Evolutionary conservation across 2,113 vertebrate species (phyloP).

Genomic region (Sturnus vulgaris): DNA sequence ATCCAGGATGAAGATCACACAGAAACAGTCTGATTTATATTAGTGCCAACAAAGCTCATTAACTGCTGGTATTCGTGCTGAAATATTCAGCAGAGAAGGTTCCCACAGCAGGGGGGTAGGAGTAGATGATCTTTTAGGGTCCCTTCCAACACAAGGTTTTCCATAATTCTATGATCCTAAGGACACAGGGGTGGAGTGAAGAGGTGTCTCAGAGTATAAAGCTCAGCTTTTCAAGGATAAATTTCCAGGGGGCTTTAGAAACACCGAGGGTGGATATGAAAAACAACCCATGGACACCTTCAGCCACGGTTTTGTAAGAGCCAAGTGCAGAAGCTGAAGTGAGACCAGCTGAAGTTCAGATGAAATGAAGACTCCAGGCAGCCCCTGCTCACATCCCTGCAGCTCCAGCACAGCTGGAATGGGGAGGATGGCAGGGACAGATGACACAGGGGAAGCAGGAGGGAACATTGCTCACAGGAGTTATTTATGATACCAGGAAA

Average conservation of each 20-base stretch:
- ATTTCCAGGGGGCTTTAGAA: neutral
- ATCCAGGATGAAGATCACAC: neutral
- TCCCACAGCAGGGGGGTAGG: neutral
- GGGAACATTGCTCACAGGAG: neutral
- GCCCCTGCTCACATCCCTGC: neutral
- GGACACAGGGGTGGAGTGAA: neutral
- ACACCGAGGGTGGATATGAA: fast-evolving
- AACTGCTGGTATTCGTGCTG: neutral
- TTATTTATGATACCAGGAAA: neutral
- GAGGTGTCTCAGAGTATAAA: neutral
- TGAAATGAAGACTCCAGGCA: fast-evolving
- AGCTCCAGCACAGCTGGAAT: neutral
- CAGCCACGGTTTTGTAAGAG: neutral
- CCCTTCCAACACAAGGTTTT: neutral
- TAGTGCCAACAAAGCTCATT: fast-evolving
- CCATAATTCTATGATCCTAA: neutral
- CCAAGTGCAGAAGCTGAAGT: neutral
- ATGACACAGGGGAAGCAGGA: neutral
- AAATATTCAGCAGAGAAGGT: neutral
- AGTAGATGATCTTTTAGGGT: neutral
- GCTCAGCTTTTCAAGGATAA: neutral
- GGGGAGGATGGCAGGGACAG: neutral
- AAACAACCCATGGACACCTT: neutral
- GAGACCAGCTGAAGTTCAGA: neutral
- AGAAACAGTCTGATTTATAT: neutral